A percentile compares a stretch with the other conserved stretches of the same genome.
Evolutionary conservation across 2,113 vertebrate species (phyloP).

Genomic region (Passer montanus): DNA sequence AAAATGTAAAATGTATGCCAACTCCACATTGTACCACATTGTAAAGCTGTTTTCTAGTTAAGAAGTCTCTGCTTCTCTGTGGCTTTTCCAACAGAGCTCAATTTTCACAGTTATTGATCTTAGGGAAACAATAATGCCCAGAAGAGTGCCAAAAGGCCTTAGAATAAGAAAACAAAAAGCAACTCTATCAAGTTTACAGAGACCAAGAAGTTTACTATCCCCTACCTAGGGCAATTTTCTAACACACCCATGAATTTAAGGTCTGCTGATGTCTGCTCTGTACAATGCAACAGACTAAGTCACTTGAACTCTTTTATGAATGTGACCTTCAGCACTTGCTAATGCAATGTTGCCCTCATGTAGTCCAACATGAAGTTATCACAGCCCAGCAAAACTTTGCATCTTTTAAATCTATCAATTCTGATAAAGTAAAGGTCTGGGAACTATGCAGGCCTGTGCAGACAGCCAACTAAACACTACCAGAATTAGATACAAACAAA

Average conservation of each 20-base stretch:
- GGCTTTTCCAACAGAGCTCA: background rate
- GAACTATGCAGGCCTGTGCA: background rate
- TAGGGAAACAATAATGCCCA: background rate
- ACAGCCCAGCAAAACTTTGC: background rate
- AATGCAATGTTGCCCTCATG: background rate
- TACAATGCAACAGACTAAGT: background rate
- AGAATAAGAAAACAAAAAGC: background rate
- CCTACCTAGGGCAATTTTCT: background rate
- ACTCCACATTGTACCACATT: constrained; percentile 36
- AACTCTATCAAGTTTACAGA: background rate
- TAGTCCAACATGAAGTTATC: background rate
- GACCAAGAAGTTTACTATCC: background rate
- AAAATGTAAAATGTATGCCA: constrained; percentile 59
- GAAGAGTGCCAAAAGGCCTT: background rate
- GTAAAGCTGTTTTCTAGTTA: constrained; percentile 29
- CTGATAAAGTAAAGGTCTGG: background rate
- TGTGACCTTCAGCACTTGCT: background rate
- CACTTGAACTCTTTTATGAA: background rate
- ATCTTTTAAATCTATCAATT: background rate
- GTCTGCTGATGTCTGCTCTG: background rate
- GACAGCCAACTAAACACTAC: background rate
- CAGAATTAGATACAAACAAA: background rate
- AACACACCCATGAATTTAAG: background rate
- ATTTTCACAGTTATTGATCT: background rate
- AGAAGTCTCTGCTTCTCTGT: background rate